These are phyloP conservation scores for Myrmecophaga tridactyla DNA, from an alignment of 2,113 vertebrate genomes.

Conservation along the genomic window DNA sequence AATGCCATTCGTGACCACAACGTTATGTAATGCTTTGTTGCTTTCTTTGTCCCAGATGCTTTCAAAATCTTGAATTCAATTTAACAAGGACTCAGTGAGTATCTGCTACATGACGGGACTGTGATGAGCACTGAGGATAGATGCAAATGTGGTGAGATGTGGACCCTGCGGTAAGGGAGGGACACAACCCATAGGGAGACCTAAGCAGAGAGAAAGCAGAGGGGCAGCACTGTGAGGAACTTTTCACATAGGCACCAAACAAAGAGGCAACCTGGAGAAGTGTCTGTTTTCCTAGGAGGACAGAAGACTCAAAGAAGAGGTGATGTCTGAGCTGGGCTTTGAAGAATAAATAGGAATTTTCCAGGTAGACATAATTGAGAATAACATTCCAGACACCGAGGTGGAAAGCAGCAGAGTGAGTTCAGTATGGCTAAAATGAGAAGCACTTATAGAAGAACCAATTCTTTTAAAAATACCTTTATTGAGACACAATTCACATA, in stretches of 20 bases:
- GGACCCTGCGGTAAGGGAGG: not conserved
- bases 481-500: not conserved
- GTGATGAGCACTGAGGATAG: not conserved
- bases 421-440: not conserved
- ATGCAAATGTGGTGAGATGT: not conserved
- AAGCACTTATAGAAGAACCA: conserved; percentile 4
- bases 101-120: not conserved
- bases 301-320: not conserved
- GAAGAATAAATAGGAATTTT: not conserved
- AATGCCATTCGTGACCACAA: not conserved
- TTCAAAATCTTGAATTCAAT: not conserved
- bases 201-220: not conserved
- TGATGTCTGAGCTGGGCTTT: not conserved
- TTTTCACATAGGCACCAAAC: not conserved
- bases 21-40: not conserved
- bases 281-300: not conserved
- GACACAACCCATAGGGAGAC: not conserved
- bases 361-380: not conserved
- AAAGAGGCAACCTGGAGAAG: not conserved
- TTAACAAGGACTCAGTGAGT: not conserved
- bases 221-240: not conserved
- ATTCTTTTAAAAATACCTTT: not conserved
- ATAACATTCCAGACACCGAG: not conserved
- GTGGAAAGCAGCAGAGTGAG: not conserved
- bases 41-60: not conserved